Base-by-base conservation (phyloP, 2,888 invertebrate species). In the Cantharis lateralis region DNA sequence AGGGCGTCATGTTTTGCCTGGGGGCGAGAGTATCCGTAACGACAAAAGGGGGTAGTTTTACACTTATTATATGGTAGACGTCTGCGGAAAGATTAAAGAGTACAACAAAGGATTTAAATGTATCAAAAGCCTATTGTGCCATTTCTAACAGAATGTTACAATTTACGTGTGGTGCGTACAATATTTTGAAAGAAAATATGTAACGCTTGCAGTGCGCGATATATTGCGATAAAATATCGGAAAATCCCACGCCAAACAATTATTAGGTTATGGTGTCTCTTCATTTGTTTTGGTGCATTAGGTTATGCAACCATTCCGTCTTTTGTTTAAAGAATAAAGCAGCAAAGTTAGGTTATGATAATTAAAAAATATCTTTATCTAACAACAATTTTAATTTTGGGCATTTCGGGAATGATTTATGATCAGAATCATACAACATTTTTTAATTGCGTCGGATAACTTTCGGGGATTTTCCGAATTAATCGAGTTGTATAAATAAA, bases 11-110 rank as follows among this genome's bases (percentile, higher is more conserved):
- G 76, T 69, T 78, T 76, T 62, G 73, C 74, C 74, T 77, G 80
- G 73, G 82, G 80, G 82, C 80, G 81, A 81, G 81, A n/a, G 48
- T 48, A 48, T 82, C 82, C 76, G 77, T 82, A 81, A 80, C 80
- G 81, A 83, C 81, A 82, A 82, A 81, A 78, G 80, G 81, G 81
- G 82, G 78, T 77, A 74, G 78, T 81, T 81, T 78, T 79, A 78
- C 78, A 77, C 82, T 71, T 80, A 82, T 82, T 81, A 82, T 78
- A 77, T 80, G 81, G 79, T 80, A 77, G 81, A 78, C 78, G 78
- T 75, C 78, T 78, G 82, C 76, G 81, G 81, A 78, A 73, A 76
- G 70, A 76, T 78, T 71, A 80, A 82, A 82, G 81, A 81, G 82
- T 79, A 70, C 76, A 82, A 81, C 81, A 82, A 82, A 80, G 71